Conservation (phyloP, 2,797 vertebrate genomes). For the Crenuchus spilurus region DNA sequence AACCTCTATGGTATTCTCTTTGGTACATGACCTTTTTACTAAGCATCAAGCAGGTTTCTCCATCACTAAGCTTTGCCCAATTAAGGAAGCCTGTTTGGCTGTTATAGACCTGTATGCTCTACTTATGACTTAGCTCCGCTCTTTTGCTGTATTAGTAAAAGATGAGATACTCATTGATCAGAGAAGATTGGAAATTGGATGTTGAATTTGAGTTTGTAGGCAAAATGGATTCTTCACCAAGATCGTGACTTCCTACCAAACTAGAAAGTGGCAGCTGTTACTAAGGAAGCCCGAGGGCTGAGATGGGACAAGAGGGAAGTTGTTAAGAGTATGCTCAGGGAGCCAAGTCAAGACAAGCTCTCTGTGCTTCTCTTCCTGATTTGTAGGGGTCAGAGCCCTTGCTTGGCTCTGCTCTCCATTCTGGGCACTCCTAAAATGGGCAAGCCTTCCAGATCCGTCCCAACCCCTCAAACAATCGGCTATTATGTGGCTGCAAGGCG, state of each 20-base stretch:
- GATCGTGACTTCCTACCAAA: background rate
- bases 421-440: slow-evolving; percentile 78
- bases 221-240: background rate
- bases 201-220: background rate
- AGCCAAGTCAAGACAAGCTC: slow-evolving; percentile 67
- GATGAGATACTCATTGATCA: background rate
- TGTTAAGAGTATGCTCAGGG: slow-evolving; percentile 64
- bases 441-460: slow-evolving; percentile 76
- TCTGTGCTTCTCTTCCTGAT: slow-evolving; percentile 53
- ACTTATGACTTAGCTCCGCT: too few species aligned
- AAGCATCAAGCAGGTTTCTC: too few species aligned
- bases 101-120: too few species aligned
- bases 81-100: too few species aligned
- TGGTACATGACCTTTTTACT: too few species aligned
- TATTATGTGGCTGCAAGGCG: slow-evolving; percentile 70
- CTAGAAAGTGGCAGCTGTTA: slow-evolving; percentile 19
- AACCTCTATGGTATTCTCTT: background rate
- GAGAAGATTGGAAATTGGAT: too few species aligned
- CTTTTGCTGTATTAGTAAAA: background rate
- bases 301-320: slow-evolving; percentile 64
- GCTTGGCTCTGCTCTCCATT: slow-evolving; percentile 65
- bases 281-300: slow-evolving; percentile 30
- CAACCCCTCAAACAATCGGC: slow-evolving; percentile 70
- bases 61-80: too few species aligned
- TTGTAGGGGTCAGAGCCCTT: slow-evolving; percentile 63